Base-by-base conservation (phyloP, 1,140 invertebrate genomes). In the Brachionus calyciflorus region DNA sequence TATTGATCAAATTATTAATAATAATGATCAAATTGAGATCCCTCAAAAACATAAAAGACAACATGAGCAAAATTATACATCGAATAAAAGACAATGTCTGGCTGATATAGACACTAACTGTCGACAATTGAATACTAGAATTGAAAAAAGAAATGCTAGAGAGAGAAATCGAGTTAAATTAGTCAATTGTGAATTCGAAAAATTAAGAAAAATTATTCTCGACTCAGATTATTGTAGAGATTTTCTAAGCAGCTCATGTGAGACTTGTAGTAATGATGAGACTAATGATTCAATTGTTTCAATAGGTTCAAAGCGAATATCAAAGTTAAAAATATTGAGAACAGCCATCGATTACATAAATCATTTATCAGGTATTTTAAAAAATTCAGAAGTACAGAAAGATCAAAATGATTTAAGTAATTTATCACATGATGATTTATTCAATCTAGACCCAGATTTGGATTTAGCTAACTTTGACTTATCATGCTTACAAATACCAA, bases 151-250 rank as follows among this genome's bases (percentile, higher is more conserved):
- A 49, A 73, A 73, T 41, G 69, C 44, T 4, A n/a, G 69, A 30
- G 69, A 73, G 40, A 19, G 69, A 49, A 55, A 55, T 40, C 21
- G 69, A 73, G 69, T 73, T 10, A 49, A 55, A 51, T 26, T 40
- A 24, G 46, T 73, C 19, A 73, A 73, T 12, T 51, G 51, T 73
- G 69, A 73, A 55, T 73, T 73, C n/a, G 51, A 73, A 37, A 49
- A 55, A 30, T 73, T 73, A 21, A 19, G 69, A 21, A 3, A 53
- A 12, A 14, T 51, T 14, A 37, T 73, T 19, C 10, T 51, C 9
- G 24, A 49, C 6, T 51, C 69, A 28, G 12, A 65, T 9, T 65
- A 44, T 26, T 65, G 60, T 28, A 44, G 19, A 65, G 33, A 41
- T 6, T 24, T 40, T 46, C 24, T 73, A 19, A 33, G 17, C 28